Base-by-base conservation (phyloP, 1,140 invertebrate species). In the Monochamus saltuarius region DNA sequence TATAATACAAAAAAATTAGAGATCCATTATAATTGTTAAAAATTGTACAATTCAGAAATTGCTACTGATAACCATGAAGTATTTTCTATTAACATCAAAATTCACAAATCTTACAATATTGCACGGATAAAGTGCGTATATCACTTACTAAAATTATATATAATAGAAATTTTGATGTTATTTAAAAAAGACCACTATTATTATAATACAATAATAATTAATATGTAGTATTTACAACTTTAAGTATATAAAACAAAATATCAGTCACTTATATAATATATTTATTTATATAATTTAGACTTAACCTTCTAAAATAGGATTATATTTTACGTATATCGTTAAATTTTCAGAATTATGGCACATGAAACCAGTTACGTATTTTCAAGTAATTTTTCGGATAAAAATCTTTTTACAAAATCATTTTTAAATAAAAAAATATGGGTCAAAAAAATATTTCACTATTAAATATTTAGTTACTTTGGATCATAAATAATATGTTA, bases 321-420 rank as follows among this genome's bases (percentile, higher is more conserved):
- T 57, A 56, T 55, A 54, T 62, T 62, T 71, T 69, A 71, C 69
- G 69, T 71, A 71, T 71, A 71, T 70, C 66, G 64, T 66, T 70
- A 13, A 51, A 47, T 65, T 54, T 56, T 56, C 56, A 56, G 53
- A 53, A 54, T 29, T 69, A 69, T 69, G 67, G 67, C 67, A 69
- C 67, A 68, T 64, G 38, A 46, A 66, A 47, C 56, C 58, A 66
- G 49, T 61, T 64, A 61, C 51, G 55, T 62, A 65, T 62, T 37
- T 53, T 56, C 35, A 51, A 38, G 49, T 51, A 51, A 51, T 13
- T 37, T 14, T 35, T 51, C 29, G 22, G 16, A 6, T 43, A 56
- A 54, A 49, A 39, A 59, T 56, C 34, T 50, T 56, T 50, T 34
- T 46, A 62, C 46, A 56, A 50, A 29, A 42, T 47, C 43, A 56